phyloP scores from a whole-genome alignment of 2,113 vertebrate genomes.

The Phylloscopus trochilus region DNA sequence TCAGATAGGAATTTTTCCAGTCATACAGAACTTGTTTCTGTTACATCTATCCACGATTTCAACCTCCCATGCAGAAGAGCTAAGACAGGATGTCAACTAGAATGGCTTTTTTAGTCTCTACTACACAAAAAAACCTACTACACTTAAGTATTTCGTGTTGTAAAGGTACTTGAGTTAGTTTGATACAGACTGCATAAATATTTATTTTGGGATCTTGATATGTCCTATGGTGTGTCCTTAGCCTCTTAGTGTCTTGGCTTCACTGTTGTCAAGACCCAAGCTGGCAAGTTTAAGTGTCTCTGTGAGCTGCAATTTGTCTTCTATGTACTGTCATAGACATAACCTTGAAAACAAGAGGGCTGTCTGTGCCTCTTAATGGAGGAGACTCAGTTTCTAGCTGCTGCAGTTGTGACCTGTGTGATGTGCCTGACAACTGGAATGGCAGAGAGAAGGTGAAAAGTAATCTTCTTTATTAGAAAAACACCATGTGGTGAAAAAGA shows the following conservation, averaged over 20 bases:
- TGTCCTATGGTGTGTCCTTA: fast-evolving
- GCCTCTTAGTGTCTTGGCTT: not conserved
- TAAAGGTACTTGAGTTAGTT: not conserved
- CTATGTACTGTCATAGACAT: not conserved
- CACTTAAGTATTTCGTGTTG: not conserved
- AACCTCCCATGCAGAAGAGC: not conserved
- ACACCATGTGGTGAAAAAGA: not conserved
- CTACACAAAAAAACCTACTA: not conserved
- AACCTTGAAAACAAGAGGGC: not conserved
- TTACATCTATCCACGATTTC: not conserved
- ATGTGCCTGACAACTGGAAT: not conserved
- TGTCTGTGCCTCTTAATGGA: not conserved
- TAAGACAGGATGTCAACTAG: not conserved
- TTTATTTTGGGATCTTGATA: not conserved
- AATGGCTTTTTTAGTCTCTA: not conserved
- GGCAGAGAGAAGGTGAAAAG: not conserved
- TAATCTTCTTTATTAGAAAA: not conserved
- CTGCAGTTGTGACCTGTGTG: not conserved
- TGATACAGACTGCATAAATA: not conserved
- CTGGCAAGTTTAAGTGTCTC: not conserved
- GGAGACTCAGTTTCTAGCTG: not conserved
- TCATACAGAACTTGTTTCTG: not conserved
- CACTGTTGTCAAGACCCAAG: not conserved
- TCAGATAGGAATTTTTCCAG: not conserved
- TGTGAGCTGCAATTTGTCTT: not conserved